Evolutionary conservation across 2,113 vertebrate genomes (phyloP).

Genomic region (Corythornis cristatus): DNA sequence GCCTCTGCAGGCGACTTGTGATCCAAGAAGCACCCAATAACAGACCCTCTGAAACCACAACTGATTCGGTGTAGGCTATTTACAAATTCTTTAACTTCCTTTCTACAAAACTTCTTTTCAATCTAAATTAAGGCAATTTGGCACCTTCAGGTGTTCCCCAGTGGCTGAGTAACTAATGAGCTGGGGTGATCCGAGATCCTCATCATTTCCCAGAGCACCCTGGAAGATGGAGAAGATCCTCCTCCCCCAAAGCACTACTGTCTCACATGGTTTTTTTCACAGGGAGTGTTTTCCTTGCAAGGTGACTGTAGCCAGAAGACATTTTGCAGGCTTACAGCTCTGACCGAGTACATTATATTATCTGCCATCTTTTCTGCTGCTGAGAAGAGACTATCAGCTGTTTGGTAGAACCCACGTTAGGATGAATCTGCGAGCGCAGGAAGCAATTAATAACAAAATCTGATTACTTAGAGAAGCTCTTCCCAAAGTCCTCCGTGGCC

Average conservation of each 20-base stretch:
- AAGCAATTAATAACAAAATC: slow-evolving; percentile 24
- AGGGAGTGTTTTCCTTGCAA: background rate
- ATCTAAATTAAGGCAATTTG: background rate
- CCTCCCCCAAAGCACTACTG: fast-evolving
- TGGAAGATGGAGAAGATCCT: background rate
- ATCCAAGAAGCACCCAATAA: background rate
- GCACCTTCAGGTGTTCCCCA: background rate
- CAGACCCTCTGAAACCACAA: background rate
- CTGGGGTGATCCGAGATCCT: background rate
- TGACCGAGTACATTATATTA: background rate
- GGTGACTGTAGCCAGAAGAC: background rate
- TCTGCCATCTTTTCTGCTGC: background rate
- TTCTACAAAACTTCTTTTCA: background rate
- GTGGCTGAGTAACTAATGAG: background rate
- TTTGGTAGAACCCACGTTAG: background rate
- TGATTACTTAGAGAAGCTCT: background rate
- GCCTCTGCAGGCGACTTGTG: background rate
- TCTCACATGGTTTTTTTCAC: background rate
- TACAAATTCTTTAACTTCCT: background rate
- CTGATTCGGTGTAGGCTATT: fast-evolving
- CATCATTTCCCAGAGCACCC: background rate
- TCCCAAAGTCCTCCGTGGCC: background rate
- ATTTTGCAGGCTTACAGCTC: background rate
- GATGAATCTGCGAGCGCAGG: background rate
- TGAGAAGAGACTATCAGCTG: background rate